Percentiles rank a stretch among this genome's conserved stretches.
Evolutionary conservation across 2,888 invertebrate species (phyloP).

Genomic region (Apamea epomidion): DNA sequence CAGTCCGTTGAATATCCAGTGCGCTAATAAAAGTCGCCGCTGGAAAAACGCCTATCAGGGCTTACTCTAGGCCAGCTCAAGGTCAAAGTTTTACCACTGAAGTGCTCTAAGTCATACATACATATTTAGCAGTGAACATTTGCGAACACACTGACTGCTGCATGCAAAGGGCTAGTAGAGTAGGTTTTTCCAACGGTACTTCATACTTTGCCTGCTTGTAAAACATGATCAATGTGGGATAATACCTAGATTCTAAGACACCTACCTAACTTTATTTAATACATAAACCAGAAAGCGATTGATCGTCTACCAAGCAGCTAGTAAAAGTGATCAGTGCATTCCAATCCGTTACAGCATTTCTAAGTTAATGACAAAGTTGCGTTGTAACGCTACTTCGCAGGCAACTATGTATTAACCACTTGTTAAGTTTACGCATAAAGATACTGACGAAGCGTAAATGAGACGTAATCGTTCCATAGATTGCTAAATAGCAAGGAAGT

Average conservation of each 20-base stretch:
- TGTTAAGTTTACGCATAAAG: slow-evolving; percentile 2
- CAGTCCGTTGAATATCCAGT: too few relatives aligned
- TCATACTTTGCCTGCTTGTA: not conserved
- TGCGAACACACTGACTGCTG: not conserved
- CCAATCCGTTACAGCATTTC: slow-evolving; percentile 39
- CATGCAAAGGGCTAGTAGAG: not conserved
- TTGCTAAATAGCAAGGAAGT: not conserved
- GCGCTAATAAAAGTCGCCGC: too few relatives aligned
- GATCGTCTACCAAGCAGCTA: not conserved
- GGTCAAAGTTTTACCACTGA: not conserved
- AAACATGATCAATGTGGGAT: not conserved
- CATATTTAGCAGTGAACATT: not conserved
- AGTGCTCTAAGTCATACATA: not conserved
- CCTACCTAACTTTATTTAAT: not conserved
- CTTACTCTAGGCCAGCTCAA: not conserved
- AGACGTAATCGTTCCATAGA: not conserved
- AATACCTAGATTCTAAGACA: not conserved
- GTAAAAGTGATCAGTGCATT: slow-evolving; percentile 32
- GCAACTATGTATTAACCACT: slow-evolving; percentile 15
- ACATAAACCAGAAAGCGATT: slow-evolving; percentile 9
- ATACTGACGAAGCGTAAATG: not conserved
- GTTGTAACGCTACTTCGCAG: slow-evolving; percentile 18
- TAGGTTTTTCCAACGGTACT: not conserved
- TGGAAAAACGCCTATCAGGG: too few relatives aligned
- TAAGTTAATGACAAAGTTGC: slow-evolving; percentile 45